Evolutionary conservation across 2,888 invertebrate genomes (phyloP).

Genomic region (Metopia argyrocephala): DNA sequence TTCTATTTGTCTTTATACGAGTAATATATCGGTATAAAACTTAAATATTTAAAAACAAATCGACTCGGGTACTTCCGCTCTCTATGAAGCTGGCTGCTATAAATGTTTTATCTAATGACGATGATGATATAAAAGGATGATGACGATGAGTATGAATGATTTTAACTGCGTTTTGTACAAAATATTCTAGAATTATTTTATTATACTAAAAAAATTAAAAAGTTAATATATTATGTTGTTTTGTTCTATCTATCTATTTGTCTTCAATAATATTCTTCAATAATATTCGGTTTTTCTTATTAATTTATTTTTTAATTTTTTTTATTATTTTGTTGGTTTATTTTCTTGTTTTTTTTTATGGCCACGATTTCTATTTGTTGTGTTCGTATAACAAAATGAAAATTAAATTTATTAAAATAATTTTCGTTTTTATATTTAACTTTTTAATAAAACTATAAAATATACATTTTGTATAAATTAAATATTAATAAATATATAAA

Average conservation of each 20-base stretch:
- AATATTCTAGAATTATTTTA: conserved; percentile 6
- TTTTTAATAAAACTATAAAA: conserved; percentile 47
- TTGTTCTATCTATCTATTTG: conserved; percentile 41
- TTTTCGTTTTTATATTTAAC: conserved; percentile 32
- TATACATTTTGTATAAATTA: conserved; percentile 34
- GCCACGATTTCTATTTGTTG: conserved; percentile 1
- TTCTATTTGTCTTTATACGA: not conserved
- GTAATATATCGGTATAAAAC: not conserved
- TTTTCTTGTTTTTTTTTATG: conserved; percentile 11
- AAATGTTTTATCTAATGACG: not conserved
- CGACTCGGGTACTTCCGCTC: not conserved
- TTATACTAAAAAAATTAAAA: conserved; percentile 16
- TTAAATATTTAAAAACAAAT: not conserved
- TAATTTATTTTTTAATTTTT: conserved; percentile 11
- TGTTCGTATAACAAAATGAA: conserved; percentile 22
- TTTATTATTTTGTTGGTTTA: conserved; percentile 3
- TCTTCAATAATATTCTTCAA: conserved; percentile 30
- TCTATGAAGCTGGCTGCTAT: not conserved
- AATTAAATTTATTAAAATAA: conserved; percentile 15
- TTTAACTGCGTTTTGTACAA: conserved; percentile 43
- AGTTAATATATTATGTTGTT: conserved; percentile 33
- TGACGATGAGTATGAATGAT: conserved; percentile 58
- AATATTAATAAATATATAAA: conserved; percentile 51
- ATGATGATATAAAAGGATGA: conserved; percentile 38
- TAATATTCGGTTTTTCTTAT: conserved; percentile 9